Evolutionary conservation across 2,797 vertebrate species (phyloP).

Genomic region (Potorous gilbertii): DNA sequence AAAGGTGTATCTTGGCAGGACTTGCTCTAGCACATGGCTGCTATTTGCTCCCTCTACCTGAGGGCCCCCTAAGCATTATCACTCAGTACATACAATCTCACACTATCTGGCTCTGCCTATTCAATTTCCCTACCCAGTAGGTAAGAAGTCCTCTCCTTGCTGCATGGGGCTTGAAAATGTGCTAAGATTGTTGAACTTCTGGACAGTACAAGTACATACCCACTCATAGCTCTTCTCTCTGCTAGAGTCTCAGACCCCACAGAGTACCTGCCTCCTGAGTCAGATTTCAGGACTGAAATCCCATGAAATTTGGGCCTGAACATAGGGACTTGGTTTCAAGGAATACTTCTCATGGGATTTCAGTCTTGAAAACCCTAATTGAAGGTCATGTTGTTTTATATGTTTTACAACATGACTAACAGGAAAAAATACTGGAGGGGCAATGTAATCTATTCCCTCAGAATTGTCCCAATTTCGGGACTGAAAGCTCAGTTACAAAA

Average conservation of each 20-base stretch:
- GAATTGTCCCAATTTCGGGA: not conserved
- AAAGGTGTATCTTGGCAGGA: not conserved
- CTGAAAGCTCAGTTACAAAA: not conserved
- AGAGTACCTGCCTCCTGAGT: not conserved
- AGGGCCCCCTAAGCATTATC: not conserved
- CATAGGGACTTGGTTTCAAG: not conserved
- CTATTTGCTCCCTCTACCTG: not conserved
- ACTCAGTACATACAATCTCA: not conserved
- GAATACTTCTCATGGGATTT: not conserved
- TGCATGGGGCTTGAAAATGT: not conserved
- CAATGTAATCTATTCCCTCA: not conserved
- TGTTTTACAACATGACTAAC: no score
- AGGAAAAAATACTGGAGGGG: not conserved
- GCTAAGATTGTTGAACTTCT: not conserved
- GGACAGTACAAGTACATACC: not conserved
- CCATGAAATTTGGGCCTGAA: not conserved
- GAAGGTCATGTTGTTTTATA: not conserved
- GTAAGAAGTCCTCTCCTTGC: not conserved
- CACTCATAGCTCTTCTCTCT: not conserved
- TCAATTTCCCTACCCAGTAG: not conserved
- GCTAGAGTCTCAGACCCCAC: not conserved
- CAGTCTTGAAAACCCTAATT: not conserved
- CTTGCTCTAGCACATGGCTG: not conserved
- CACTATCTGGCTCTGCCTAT: not conserved
- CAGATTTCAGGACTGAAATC: not conserved